Conservation (phyloP, 2,113 vertebrate species). For the Eubucco bourcierii region DNA sequence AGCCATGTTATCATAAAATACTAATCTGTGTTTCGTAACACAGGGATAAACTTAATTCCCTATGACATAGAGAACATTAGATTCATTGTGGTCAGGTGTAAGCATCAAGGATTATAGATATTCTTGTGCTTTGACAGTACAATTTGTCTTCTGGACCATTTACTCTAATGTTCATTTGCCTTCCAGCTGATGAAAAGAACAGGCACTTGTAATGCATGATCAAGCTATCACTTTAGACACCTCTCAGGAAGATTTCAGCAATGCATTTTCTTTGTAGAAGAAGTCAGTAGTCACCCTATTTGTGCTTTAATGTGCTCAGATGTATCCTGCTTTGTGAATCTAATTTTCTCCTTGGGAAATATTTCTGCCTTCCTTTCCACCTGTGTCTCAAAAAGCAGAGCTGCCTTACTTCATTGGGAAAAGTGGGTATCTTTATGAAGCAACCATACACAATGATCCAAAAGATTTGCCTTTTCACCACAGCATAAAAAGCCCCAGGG, state of each 20-base stretch:
- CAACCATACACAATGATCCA: background rate
- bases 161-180: background rate
- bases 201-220: background rate
- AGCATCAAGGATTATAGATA: background rate
- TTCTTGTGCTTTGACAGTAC: background rate
- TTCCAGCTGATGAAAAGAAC: background rate
- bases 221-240: background rate
- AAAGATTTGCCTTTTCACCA: background rate
- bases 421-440: background rate
- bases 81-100: background rate
- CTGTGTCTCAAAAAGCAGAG: background rate
- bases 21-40: background rate
- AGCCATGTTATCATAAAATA: background rate
- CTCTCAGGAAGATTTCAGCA: background rate
- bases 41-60: background rate
- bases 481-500: background rate
- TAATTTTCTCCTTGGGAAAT: background rate
- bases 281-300: background rate
- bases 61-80: background rate
- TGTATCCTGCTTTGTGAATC: background rate
- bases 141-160: background rate
- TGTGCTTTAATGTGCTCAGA: background rate
- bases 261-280: background rate
- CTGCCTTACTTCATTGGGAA: background rate
- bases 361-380: background rate